A percentile compares a stretch with the other conserved stretches of the same genome.
These are phyloP conservation scores for Phragmatobia fuliginosa DNA, from an alignment of 2,888 invertebrate genomes.

Conservation along the genomic window DNA sequence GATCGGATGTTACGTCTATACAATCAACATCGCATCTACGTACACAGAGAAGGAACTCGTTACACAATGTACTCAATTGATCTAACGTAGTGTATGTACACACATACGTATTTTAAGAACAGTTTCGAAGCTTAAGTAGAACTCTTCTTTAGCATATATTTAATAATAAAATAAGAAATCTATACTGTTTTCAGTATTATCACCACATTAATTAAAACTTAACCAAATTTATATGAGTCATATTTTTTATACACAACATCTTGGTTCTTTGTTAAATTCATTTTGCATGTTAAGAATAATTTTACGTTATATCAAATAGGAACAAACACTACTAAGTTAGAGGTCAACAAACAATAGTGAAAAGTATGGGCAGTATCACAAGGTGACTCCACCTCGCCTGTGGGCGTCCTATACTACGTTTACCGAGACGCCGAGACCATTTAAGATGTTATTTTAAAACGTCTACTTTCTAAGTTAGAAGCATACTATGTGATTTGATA, in stretches of 20 bases:
- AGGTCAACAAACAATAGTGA: too few species aligned
- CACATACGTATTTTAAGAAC: background rate
- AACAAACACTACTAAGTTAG: too few species aligned
- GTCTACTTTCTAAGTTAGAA: too few species aligned
- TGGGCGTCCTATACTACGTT: too few species aligned
- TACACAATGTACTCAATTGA: constrained; percentile 26
- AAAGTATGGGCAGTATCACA: too few species aligned
- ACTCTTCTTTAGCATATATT: background rate
- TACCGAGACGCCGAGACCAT: too few species aligned
- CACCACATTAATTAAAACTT: background rate
- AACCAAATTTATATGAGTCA: too few species aligned
- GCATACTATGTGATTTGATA: too few species aligned
- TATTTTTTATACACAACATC: too few species aligned
- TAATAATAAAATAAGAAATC: background rate
- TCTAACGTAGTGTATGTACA: background rate
- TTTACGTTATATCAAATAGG: too few species aligned
- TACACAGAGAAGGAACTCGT: constrained; percentile 22
- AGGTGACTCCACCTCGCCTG: too few species aligned
- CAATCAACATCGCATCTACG: constrained; percentile 26
- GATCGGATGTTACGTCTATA: constrained; percentile 25
- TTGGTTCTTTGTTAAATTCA: background rate
- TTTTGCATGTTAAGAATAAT: background rate
- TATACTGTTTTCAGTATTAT: background rate
- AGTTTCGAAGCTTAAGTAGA: background rate
- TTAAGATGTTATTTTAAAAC: too few species aligned